These are phyloP conservation scores for Eleutherodactylus coqui DNA, from an alignment of 2,797 vertebrate genomes.

Conservation along the genomic window DNA sequence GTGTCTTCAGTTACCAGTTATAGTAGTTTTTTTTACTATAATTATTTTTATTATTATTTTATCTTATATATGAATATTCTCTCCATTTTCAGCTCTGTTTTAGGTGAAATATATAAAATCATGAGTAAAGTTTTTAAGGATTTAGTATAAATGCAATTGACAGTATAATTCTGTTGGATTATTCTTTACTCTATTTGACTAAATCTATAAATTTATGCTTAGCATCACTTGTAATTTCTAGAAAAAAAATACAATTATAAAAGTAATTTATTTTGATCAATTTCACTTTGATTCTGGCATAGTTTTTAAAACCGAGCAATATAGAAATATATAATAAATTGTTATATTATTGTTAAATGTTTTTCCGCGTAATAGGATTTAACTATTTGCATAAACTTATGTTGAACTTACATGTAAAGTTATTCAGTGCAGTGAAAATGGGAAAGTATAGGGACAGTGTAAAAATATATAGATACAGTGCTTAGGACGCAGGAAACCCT, in stretches of 20 bases:
- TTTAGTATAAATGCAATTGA: not conserved
- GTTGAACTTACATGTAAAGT: not conserved
- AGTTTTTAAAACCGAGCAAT: not conserved
- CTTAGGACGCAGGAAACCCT: no score
- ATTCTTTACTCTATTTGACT: not conserved
- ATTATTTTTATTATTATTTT: not conserved
- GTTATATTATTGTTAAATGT: not conserved
- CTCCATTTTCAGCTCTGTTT: not conserved
- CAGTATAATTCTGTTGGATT: not conserved
- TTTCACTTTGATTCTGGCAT: not conserved
- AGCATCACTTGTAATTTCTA: slow-evolving; percentile 7
- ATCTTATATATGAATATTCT: not conserved
- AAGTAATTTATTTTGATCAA: slow-evolving; percentile 8
- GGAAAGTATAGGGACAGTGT: no score
- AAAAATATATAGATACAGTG: no score
- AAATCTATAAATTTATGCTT: not conserved
- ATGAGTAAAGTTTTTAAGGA: not conserved
- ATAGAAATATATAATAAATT: not conserved
- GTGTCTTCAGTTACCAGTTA: no score
- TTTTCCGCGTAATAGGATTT: not conserved
- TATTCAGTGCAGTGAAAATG: no score
- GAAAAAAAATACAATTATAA: not conserved
- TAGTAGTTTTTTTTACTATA: no score
- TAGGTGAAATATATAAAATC: not conserved
- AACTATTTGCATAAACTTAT: not conserved